A percentile compares a stretch with the other conserved stretches of the same genome.
phyloP scores from a whole-genome alignment of 2,797 vertebrate genomes.

The Chloroceryle inda region DNA sequence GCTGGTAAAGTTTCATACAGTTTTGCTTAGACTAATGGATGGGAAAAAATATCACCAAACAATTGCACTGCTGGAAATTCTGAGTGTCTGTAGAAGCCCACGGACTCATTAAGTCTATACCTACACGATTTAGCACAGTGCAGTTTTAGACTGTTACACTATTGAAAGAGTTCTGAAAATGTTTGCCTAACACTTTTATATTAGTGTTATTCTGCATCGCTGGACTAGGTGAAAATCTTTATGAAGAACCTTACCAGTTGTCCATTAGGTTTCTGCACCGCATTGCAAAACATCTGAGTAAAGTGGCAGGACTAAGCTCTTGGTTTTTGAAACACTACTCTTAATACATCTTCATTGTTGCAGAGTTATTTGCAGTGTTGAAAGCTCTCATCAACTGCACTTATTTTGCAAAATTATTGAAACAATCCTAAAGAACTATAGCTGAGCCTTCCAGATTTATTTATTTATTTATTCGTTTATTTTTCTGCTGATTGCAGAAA shows the following conservation, averaged over 20 bases:
- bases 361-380: not conserved
- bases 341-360: rapidly evolving
- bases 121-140: not conserved
- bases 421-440: not conserved
- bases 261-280: not conserved
- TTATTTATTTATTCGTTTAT: not conserved
- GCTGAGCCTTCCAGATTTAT: not conserved
- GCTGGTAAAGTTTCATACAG: not conserved
- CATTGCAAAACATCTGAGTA: not conserved
- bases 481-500: not conserved
- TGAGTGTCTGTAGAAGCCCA: not conserved
- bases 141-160: not conserved
- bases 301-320: rapidly evolving
- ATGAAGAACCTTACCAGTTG: not conserved
- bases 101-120: not conserved
- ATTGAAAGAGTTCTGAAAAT: not conserved
- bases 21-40: not conserved
- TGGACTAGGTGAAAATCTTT: not conserved
- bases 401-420: not conserved
- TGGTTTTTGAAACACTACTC: not conserved
- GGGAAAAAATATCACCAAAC: not conserved
- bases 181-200: not conserved
- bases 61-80: not conserved
- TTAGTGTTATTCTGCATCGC: rapidly evolving
- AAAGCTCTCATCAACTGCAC: not conserved